Conservation (phyloP, 2,113 vertebrate genomes). For the Chamaea fasciata region DNA sequence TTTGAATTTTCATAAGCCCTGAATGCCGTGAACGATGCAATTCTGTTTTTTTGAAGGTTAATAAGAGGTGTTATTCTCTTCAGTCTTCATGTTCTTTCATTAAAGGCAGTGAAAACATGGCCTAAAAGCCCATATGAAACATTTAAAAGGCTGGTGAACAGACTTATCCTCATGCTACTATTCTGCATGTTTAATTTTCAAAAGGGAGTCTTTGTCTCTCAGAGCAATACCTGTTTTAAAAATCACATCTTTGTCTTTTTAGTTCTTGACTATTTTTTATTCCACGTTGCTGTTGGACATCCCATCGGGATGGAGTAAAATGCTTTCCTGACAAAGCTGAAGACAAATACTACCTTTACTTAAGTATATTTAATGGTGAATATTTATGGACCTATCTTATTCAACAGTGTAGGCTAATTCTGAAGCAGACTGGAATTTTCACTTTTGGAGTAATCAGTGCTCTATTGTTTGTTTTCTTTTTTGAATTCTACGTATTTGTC, state of each 20-base stretch:
- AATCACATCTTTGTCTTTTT: background rate
- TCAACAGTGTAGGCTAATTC: background rate
- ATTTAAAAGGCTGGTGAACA: background rate
- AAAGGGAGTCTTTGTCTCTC: background rate
- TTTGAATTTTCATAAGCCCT: background rate
- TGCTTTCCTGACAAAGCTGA: background rate
- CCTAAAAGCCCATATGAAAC: background rate
- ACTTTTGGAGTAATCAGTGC: background rate
- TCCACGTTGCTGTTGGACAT: background rate
- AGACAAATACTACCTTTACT: background rate
- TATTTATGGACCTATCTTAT: background rate
- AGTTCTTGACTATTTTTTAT: background rate
- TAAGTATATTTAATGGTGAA: background rate
- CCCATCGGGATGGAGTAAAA: background rate
- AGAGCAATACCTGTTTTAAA: background rate
- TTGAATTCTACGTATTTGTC: background rate
- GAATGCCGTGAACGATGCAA: background rate
- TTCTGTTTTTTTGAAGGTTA: background rate
- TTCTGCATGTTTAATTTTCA: background rate
- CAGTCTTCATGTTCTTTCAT: background rate
- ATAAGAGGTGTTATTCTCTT: background rate
- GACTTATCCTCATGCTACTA: background rate
- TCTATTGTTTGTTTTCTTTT: accelerated
- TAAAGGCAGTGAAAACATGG: background rate
- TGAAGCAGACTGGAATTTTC: background rate